These are phyloP conservation scores for Aphelenchoides fujianensis DNA, from an alignment of 1,140 invertebrate species.

Conservation along the genomic window DNA sequence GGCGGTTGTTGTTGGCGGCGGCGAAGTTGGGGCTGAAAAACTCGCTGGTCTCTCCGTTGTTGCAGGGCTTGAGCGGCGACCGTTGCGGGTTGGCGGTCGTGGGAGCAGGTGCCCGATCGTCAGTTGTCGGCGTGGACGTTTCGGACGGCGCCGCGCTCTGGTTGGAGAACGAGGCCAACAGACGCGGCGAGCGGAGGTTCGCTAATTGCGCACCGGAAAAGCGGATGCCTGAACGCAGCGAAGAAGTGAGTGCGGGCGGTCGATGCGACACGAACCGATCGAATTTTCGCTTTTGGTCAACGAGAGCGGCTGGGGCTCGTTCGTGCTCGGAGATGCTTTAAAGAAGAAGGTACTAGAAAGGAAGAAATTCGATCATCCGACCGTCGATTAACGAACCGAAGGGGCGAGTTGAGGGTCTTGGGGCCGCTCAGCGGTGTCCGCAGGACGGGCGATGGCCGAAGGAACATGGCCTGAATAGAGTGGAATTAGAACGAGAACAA, in stretches of 20 bases:
- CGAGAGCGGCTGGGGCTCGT: background rate
- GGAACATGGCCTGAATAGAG: background rate
- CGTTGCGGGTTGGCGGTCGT: background rate
- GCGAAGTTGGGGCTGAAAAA: too few species aligned
- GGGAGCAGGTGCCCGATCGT: background rate
- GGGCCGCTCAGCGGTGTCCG: background rate
- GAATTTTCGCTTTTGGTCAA: conserved; percentile 8
- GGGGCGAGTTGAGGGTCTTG: background rate
- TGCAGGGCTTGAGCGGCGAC: background rate
- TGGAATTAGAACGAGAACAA: too few species aligned
- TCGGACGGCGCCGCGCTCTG: too few species aligned
- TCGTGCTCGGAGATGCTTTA: background rate
- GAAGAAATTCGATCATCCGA: background rate
- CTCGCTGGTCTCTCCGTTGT: too few species aligned
- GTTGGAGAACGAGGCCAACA: background rate
- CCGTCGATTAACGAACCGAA: background rate
- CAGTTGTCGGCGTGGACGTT: background rate
- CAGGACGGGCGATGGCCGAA: background rate
- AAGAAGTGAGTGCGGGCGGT: background rate
- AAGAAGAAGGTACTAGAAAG: conserved; percentile 10
- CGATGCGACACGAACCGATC: background rate
- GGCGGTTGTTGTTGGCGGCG: too few species aligned
- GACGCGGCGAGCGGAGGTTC: background rate
- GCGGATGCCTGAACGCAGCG: background rate
- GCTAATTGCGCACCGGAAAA: background rate